Evolutionary conservation across 2,797 vertebrate species (phyloP).

Genomic region (Syngnathus rostellatus): DNA sequence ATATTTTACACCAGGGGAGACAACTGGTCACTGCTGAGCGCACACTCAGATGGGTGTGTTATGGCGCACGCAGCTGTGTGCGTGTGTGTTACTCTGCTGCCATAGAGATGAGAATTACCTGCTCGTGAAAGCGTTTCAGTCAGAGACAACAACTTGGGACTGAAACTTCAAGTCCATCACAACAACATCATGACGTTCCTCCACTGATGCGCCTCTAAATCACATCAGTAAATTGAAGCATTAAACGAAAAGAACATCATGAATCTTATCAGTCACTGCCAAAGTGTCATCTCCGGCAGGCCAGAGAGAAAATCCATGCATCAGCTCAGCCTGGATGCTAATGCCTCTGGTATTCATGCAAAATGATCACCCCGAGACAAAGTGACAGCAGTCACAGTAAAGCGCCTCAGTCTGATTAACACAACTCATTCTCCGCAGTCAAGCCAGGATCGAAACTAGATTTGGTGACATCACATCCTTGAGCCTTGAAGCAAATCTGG

Average conservation of each 20-base stretch:
- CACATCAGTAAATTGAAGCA: neutral
- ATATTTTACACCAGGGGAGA: constrained; percentile 35
- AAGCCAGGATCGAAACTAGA: neutral
- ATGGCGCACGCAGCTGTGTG: constrained; percentile 7
- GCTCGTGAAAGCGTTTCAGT: neutral
- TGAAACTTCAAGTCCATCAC: neutral
- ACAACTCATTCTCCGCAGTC: neutral
- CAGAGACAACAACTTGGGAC: neutral
- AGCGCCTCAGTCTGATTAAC: neutral
- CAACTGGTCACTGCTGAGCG: constrained; percentile 25
- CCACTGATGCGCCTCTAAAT: neutral
- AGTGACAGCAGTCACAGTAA: constrained; percentile 1
- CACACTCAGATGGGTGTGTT: constrained; percentile 36
- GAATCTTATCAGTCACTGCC: neutral
- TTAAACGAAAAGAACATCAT: neutral
- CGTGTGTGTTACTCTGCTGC: constrained; percentile 3
- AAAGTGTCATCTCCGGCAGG: neutral
- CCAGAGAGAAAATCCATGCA: neutral
- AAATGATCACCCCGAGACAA: constrained; percentile 1
- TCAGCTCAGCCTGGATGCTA: neutral
- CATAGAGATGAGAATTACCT: constrained; percentile 2
- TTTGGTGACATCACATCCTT: neutral
- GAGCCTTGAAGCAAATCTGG: neutral
- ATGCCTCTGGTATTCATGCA: neutral
- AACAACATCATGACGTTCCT: neutral